Conservation (phyloP, 2,113 vertebrate genomes). For the Spilogale gracilis region DNA sequence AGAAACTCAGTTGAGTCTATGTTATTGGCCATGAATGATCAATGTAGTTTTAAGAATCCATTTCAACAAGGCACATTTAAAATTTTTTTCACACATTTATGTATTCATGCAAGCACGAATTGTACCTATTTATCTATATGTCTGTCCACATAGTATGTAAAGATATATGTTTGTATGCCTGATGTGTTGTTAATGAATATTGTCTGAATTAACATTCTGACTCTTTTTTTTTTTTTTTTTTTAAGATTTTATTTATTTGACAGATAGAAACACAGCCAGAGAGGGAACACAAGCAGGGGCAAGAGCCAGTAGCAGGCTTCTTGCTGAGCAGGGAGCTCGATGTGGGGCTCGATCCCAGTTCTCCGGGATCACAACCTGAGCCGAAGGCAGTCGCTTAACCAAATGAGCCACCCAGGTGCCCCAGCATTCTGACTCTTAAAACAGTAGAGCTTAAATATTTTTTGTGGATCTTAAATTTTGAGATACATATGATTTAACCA, state of each 20-base stretch:
- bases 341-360: too few relatives aligned
- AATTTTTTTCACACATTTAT: not conserved
- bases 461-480: not conserved
- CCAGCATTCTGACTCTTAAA: not conserved
- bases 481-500: not conserved
- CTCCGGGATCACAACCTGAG: too few relatives aligned
- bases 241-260: too few relatives aligned
- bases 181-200: not conserved
- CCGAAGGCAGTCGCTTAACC: too few relatives aligned
- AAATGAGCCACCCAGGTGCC: too few relatives aligned
- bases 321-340: too few relatives aligned
- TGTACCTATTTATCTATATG: not conserved
- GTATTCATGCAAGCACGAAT: not conserved
- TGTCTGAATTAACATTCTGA: not conserved
- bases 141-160: not conserved
- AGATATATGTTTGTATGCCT: not conserved
- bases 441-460: not conserved
- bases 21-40: not conserved
- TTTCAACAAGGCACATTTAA: not conserved
- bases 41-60: not conserved
- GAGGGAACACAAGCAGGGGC: too few relatives aligned
- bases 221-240: too few relatives aligned
- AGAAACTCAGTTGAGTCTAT: not conserved
- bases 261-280: too few relatives aligned
- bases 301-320: too few relatives aligned